Percentiles rank a stretch among this genome's conserved stretches.
phyloP scores from a whole-genome alignment of 2,888 invertebrate species.

The Choristoneura rosaceana region DNA sequence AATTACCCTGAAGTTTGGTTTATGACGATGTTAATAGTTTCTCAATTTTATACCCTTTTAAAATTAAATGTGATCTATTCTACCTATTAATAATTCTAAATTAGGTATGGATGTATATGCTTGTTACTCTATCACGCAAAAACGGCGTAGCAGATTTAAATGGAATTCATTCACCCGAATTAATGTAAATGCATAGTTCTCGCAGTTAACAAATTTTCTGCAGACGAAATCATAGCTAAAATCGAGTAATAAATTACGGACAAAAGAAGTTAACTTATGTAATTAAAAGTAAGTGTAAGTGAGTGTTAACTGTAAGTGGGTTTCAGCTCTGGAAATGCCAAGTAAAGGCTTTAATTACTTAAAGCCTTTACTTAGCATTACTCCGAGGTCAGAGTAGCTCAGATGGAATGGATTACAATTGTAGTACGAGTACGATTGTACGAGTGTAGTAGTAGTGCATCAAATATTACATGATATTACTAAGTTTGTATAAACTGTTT shows the following conservation, averaged over 20 bases:
- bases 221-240: no score
- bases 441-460: neutral
- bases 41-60: no score
- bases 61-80: no score
- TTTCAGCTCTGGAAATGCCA: slow-evolving; percentile 19
- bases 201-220: no score
- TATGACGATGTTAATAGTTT: neutral
- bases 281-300: neutral
- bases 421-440: neutral
- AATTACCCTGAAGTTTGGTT: neutral
- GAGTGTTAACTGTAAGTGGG: slow-evolving; percentile 3
- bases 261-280: neutral
- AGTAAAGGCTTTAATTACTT: slow-evolving; percentile 18
- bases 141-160: no score
- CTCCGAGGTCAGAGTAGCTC: slow-evolving; percentile 15
- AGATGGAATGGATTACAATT: slow-evolving; percentile 3
- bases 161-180: no score
- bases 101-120: no score
- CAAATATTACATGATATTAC: slow-evolving; percentile 2
- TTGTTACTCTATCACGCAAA: no score
- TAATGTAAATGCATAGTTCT: no score
- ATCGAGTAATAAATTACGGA: neutral
- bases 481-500: neutral
- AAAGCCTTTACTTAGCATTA: no score
- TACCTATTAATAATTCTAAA: no score